phyloP scores from a whole-genome alignment of 2,888 invertebrate species.

The Suillia variegata region DNA sequence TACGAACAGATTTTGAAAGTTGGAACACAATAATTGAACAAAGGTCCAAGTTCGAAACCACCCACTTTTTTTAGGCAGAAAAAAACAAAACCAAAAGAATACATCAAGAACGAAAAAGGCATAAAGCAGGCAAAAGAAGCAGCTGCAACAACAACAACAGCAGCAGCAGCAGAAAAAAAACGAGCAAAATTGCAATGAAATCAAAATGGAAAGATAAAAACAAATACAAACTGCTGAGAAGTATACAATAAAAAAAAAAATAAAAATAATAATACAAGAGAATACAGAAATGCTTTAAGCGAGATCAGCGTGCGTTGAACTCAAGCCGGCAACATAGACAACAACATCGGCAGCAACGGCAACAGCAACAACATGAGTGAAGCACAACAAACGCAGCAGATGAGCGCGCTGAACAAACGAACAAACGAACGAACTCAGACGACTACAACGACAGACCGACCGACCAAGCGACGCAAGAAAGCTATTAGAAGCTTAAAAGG shows the following conservation, averaged over 20 bases:
- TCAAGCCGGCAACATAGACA: neutral
- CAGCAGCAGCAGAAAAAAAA: constrained; percentile 9
- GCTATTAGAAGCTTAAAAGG: constrained; percentile 52
- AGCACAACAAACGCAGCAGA: constrained; percentile 1
- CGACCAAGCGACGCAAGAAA: constrained; percentile 25
- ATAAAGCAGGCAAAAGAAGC: neutral
- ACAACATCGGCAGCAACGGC: neutral
- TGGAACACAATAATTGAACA: constrained; percentile 33
- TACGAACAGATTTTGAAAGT: constrained; percentile 45
- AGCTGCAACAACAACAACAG: constrained; percentile 38
- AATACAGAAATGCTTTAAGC: neutral
- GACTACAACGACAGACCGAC: too few species aligned
- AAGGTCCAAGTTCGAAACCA: constrained; percentile 48
- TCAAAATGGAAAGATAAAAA: neutral
- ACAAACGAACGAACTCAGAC: constrained; percentile 30
- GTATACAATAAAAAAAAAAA: neutral
- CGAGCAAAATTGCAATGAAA: constrained; percentile 42
- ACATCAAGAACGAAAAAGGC: neutral
- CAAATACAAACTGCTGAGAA: neutral
- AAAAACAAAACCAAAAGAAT: neutral
- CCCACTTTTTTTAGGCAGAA: constrained; percentile 47
- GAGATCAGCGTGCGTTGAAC: constrained; percentile 22
- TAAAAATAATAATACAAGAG: neutral
- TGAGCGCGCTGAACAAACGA: constrained; percentile 12
- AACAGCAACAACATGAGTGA: neutral